Conservation (phyloP, 2,113 vertebrate species). For the Notothenia coriiceps region DNA sequence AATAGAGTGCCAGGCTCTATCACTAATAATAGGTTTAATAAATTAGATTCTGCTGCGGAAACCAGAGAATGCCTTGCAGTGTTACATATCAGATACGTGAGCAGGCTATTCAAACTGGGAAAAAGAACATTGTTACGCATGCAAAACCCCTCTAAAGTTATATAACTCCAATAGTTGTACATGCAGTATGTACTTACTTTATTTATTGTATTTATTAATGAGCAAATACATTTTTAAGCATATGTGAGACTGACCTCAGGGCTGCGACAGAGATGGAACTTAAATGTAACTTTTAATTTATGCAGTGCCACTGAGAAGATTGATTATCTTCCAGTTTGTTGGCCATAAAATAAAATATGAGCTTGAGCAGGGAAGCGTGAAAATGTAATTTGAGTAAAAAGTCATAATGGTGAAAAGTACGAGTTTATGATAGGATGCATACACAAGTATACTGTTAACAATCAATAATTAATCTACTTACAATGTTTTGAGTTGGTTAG, state of each 20-base stretch:
- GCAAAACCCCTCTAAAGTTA: not conserved
- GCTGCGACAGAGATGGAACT: not conserved
- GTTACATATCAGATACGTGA: not conserved
- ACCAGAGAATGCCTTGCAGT: not conserved
- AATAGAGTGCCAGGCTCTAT: not conserved
- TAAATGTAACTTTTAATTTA: not conserved
- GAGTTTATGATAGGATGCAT: not conserved
- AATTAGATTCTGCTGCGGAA: not conserved
- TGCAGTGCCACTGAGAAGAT: not conserved
- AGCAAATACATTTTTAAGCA: not conserved
- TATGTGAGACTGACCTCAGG: not conserved
- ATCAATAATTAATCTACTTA: not conserved
- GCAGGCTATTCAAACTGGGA: not conserved
- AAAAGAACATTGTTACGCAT: not conserved
- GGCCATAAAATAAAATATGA: not conserved
- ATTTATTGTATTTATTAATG: not conserved
- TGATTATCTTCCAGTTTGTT: not conserved
- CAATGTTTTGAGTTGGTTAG: not conserved
- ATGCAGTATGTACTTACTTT: not conserved
- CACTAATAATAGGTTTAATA: not conserved
- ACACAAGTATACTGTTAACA: not conserved
- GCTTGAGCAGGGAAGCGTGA: not conserved
- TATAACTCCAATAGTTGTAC: not conserved
- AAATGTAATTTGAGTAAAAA: conserved; percentile 3
- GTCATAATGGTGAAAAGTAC: not conserved